Evolutionary conservation across 1,140 invertebrate genomes (phyloP).

Genomic region (Cheumatopsyche charites): DNA sequence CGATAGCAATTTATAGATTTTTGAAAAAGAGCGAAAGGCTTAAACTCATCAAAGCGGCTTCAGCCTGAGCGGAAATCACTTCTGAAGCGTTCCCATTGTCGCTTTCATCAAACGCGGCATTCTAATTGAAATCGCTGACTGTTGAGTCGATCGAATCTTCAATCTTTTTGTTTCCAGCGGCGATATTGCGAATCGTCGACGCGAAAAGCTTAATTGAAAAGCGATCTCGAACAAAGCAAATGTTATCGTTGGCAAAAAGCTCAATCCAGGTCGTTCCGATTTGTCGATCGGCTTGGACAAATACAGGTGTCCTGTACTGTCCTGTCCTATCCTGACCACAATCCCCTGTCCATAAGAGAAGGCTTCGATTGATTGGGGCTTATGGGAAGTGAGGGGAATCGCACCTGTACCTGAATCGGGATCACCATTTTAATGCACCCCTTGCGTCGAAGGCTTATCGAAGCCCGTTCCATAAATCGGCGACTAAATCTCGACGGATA

Average conservation of each 20-base stretch:
- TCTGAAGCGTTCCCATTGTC: neutral
- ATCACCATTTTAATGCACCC: slow-evolving; percentile 25
- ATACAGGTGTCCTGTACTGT: slow-evolving; percentile 33
- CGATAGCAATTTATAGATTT: no score
- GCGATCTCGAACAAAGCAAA: no score
- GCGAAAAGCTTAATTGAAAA: slow-evolving; percentile 7
- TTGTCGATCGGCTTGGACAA: slow-evolving; percentile 6
- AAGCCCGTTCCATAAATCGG: neutral
- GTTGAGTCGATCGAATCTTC: neutral
- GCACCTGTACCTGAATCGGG: slow-evolving; percentile 12
- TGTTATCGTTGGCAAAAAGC: no score
- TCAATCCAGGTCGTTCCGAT: neutral
- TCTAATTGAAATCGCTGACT: slow-evolving; percentile 21
- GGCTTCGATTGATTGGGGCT: slow-evolving; percentile 27
- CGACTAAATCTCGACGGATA: no score
- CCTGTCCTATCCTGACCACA: slow-evolving; percentile 28
- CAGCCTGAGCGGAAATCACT: no score
- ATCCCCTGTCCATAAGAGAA: slow-evolving; percentile 25
- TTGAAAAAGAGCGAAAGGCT: no score
- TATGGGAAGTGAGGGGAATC: neutral
- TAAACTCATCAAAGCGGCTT: no score
- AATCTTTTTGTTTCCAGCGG: neutral
- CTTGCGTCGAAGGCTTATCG: neutral
- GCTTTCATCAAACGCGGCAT: slow-evolving; percentile 1
- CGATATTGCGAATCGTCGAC: slow-evolving; percentile 5